Base-by-base conservation (phyloP, 1,140 invertebrate species). In the Antheraea mylitta region DNA sequence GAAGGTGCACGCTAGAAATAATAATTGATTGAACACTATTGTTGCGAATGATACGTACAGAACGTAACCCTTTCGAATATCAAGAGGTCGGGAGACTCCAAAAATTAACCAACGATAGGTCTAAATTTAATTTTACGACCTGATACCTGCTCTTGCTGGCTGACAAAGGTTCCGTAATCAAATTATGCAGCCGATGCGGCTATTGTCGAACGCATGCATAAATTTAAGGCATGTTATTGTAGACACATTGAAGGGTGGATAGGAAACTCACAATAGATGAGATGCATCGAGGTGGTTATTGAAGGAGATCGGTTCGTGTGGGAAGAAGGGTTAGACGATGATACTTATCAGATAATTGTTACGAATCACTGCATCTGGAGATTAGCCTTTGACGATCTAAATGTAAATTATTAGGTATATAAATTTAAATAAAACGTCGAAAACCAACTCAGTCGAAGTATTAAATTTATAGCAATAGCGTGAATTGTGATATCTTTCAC, bases 271-370 rank as follows among this genome's bases (percentile, higher is more conserved):
- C 85, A 85, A 85, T 81, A 78, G 79, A 79, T 60, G 78, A 83
- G 79, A 88, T 78, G 81, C 75, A 81, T 85, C 82, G 77, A 83
- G 81, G 79, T 80, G 74, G 80, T 79, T 81, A 83, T 88, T 86
- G 83, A 88, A 82, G 75, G 79, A 70, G 68, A 64, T 73, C 67
- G 67, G 67, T 76, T 79, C 79, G 81, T 90, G 84, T 90, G 90
- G 87, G 90, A 90, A 92, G 90, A 87, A 86, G 87, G 89, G 87
- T 87, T 73, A 72, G 60, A 61, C 30, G 79, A 86, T 83, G 89
- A 90, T 91, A 86, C 88, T 88, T 91, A 91, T 91, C 89, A 86
- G 80, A 81, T 89, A 86, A 91, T 91, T 90, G 89, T 86, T 84
- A 91, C 89, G 85, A 88, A 91, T 89, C 81, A 79, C 71, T 82